Evolutionary conservation across 2,797 vertebrate species (phyloP).

Genomic region (Hydrophis major): DNA sequence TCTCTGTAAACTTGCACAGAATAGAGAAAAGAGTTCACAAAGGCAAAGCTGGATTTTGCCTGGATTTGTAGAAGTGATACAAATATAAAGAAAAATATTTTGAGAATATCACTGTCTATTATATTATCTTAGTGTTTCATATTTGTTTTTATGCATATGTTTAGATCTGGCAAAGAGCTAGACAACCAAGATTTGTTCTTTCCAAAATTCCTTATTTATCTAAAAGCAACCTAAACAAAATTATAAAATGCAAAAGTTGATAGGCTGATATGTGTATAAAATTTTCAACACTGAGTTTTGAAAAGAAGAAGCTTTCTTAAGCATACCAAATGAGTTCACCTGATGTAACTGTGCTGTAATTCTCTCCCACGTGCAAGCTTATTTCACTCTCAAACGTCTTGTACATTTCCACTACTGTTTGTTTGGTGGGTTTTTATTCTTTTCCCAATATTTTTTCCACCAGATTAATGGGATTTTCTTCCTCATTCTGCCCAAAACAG

Average conservation of each 20-base stretch:
- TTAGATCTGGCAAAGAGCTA: background rate
- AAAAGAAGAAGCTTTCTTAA: background rate
- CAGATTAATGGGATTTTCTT: slow-evolving; percentile 72
- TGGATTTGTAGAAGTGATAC: background rate
- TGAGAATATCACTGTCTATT: background rate
- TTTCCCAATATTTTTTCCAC: slow-evolving; percentile 66
- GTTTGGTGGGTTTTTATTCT: slow-evolving; percentile 61
- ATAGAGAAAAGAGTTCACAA: background rate
- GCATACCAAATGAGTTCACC: slow-evolving; percentile 36
- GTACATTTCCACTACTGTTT: slow-evolving; percentile 56
- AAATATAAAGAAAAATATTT: background rate
- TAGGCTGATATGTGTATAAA: background rate
- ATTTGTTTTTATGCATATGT: background rate
- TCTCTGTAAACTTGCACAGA: background rate
- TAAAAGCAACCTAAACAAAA: background rate
- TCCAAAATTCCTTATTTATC: background rate
- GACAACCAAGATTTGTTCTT: background rate
- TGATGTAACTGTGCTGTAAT: slow-evolving; percentile 33
- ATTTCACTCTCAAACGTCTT: slow-evolving; percentile 60
- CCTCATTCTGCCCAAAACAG: slow-evolving; percentile 73
- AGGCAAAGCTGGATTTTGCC: background rate
- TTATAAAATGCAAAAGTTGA: background rate
- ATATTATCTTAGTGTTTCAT: background rate
- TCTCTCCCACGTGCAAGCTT: slow-evolving; percentile 26
- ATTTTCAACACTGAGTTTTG: background rate